Evolutionary conservation across 2,113 vertebrate genomes (phyloP).

Genomic region (Turnix velox): DNA sequence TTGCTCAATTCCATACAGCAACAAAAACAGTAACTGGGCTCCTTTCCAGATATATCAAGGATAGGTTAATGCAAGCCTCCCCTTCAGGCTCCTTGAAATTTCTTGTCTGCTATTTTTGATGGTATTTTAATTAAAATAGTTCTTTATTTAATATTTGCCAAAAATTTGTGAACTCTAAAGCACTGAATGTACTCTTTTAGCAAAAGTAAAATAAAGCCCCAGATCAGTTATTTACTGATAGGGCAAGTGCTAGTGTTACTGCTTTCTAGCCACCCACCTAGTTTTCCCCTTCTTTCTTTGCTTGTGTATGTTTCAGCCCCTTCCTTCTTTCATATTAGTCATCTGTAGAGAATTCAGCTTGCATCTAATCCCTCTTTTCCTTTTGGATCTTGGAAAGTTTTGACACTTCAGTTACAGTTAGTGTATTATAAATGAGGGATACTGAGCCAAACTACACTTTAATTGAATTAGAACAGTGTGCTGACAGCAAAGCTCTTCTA

Average conservation of each 20-base stretch:
- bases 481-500: not conserved
- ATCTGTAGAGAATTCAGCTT: not conserved
- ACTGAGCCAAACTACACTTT: conserved; percentile 2
- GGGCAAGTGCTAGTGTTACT: not conserved
- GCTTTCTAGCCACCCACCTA: conserved; percentile 11
- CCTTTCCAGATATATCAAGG: not conserved
- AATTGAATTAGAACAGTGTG: not conserved
- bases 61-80: not conserved
- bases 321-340: not conserved
- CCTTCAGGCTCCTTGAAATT: not conserved
- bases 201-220: not conserved
- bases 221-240: not conserved
- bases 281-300: not conserved
- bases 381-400: conserved; percentile 10
- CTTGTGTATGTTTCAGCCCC: not conserved
- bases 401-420: conserved; percentile 3
- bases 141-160: not conserved
- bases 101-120: not conserved
- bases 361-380: conserved; percentile 13
- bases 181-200: not conserved
- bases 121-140: not conserved
- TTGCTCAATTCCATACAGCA: not conserved
- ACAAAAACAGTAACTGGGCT: not conserved
- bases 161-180: not conserved
- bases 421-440: not conserved